A percentile compares a stretch with the other conserved stretches of the same genome.
These are phyloP conservation scores for Characodon lateralis DNA, from an alignment of 2,797 vertebrate species.

Conservation along the genomic window DNA sequence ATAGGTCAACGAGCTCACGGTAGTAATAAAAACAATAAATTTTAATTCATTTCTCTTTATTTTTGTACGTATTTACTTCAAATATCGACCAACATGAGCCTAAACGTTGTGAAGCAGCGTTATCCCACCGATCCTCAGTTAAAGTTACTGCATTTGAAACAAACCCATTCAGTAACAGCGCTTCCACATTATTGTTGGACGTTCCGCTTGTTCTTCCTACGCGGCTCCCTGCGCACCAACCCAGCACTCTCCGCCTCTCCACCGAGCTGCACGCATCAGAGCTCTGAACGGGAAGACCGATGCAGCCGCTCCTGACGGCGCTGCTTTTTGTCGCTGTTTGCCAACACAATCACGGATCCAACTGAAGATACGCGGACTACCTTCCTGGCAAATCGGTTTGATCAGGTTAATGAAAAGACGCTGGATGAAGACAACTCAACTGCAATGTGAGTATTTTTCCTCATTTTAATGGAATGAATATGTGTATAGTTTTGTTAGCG, in stretches of 20 bases:
- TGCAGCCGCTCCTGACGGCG: constrained; percentile 38
- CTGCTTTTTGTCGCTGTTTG: neutral
- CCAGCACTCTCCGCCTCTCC: neutral
- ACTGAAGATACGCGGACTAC: neutral
- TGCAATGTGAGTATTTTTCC: constrained; percentile 54
- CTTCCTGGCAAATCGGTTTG: constrained; percentile 8
- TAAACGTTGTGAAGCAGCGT: neutral
- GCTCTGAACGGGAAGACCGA: constrained; percentile 42
- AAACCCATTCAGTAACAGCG: neutral
- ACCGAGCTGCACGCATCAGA: constrained; percentile 12
- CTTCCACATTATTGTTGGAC: neutral
- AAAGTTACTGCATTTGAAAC: neutral
- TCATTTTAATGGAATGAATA: neutral
- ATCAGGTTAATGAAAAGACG: constrained; percentile 3
- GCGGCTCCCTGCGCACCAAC: constrained; percentile 8
- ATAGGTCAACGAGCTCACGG: too few species aligned
- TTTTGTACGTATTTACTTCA: neutral
- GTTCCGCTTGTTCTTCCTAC: constrained; percentile 7
- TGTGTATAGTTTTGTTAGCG: too few species aligned
- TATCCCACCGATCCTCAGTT: neutral
- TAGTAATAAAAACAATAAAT: neutral
- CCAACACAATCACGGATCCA: neutral
- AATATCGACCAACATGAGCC: neutral
- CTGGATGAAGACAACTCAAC: constrained; percentile 21
- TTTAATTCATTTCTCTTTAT: neutral